Evolutionary conservation across 2,888 invertebrate species (phyloP).

Genomic region (Tipula lateralis): DNA sequence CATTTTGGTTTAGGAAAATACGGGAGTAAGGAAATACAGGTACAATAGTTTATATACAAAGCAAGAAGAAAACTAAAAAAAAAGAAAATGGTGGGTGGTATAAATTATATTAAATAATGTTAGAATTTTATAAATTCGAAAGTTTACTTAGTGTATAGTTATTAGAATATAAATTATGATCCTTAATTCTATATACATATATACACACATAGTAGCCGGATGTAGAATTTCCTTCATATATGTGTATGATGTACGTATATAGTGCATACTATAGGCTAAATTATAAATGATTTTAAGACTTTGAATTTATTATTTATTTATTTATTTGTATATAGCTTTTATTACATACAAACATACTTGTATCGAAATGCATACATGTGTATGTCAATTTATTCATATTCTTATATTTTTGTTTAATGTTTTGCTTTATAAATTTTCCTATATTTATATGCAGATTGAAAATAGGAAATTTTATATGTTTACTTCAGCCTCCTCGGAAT

Average conservation of each 20-base stretch:
- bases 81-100: neutral
- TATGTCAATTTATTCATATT: neutral
- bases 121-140: neutral
- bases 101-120: neutral
- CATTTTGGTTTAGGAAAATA: neutral
- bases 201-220: neutral
- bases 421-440: neutral
- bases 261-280: neutral
- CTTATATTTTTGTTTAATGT: neutral
- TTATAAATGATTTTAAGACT: slow-evolving; percentile 24
- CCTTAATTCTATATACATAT: neutral
- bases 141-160: slow-evolving; percentile 7
- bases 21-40: too few species aligned
- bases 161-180: neutral
- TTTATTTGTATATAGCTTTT: neutral
- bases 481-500: neutral
- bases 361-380: too few species aligned
- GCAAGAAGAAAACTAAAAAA: neutral
- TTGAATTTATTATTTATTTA: neutral
- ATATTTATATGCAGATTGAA: neutral
- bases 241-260: neutral
- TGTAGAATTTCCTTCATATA: neutral
- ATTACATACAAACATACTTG: neutral
- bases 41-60: neutral
- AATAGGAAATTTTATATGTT: neutral